Evolutionary conservation across 2,888 invertebrate species (phyloP), one percentile per base, ranked within the genome.

Genomic region (Rhodophaea formosa): DNA sequence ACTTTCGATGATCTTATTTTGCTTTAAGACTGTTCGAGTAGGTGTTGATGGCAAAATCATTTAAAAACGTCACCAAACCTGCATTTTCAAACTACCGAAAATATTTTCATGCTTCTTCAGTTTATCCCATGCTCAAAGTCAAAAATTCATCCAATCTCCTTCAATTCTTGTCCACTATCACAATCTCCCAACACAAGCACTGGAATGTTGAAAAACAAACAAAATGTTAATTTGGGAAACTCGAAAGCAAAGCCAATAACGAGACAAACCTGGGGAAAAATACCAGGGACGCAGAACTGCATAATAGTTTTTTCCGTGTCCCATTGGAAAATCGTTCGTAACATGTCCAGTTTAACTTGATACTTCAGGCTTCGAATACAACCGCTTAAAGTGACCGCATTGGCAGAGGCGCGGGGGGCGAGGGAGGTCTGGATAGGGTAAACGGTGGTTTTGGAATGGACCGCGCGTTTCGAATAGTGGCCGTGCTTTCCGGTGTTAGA

Each of bases 401-500:
- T 54, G 8, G 15, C 42, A 44, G 44, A 44, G 30, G 16, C 17
- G 47, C 42, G 46, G 53, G 60, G 55, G 55, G 39, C 39, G 58
- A 54, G 53, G 66, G 12, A 62, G 71, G 5, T 65, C 72, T 65
- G 58, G 44, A 58, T 65, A 63, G n/a, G 30, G 14, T 68, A 66
- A 71, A 59, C 60, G 61, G 49, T 32, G 54, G 63, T 63, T 72
- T 72, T 71, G 68, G 66, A 71, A 71, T 68, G 70, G 70, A 68
- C 71, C 63, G 58, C 64, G 69, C 68, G 71, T 68, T 71, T 64
- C 69, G 69, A 72, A 74, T 74, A 70, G 68, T 62, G 64, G 63
- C 63, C 72, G 68, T 71, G 70, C 68, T 76, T 75, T 74, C 70
- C 71, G 72, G 70, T 72, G 71, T 72, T 70, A 73, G 72, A 68